A percentile compares a stretch with the other conserved stretches of the same genome.
These are phyloP conservation scores for Cistogaster globosa DNA, from an alignment of 2,888 invertebrate species.

Conservation along the genomic window DNA sequence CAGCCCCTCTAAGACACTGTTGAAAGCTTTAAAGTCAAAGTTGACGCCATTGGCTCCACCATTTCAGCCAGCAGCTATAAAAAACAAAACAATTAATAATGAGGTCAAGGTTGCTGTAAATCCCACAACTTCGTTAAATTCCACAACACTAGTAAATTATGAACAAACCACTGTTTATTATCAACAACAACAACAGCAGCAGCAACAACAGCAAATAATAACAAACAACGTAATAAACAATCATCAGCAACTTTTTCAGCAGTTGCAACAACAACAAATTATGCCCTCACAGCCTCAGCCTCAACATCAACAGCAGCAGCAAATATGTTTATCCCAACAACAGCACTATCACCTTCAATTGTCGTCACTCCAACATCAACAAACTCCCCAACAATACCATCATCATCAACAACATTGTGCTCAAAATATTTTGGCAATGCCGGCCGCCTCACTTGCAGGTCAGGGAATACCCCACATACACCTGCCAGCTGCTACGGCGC, in stretches of 20 bases:
- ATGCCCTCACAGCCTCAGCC: slow-evolving; percentile 61
- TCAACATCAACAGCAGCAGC: slow-evolving; percentile 69
- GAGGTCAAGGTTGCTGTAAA: slow-evolving; percentile 54
- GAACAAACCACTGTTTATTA: slow-evolving; percentile 78
- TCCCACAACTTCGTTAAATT: slow-evolving; percentile 38
- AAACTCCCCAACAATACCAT: slow-evolving; percentile 62
- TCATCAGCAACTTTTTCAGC: slow-evolving; percentile 65
- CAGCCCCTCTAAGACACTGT: slow-evolving; percentile 49
- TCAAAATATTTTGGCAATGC: slow-evolving; percentile 74
- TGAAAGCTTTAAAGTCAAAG: slow-evolving; percentile 79
- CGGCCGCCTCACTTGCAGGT: slow-evolving; percentile 48
- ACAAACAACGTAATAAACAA: slow-evolving; percentile 65
- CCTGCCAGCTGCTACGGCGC: slow-evolving; percentile 78
- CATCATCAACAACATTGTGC: slow-evolving; percentile 76
- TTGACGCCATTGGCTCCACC: slow-evolving; percentile 79
- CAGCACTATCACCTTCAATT: slow-evolving; percentile 60
- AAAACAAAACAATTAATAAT: slow-evolving; percentile 53
- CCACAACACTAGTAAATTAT: slow-evolving; percentile 73
- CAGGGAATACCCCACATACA: slow-evolving; percentile 73
- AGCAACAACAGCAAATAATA: slow-evolving; percentile 68
- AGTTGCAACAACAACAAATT: slow-evolving; percentile 74
- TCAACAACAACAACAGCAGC: slow-evolving; percentile 73
- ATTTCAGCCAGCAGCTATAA: slow-evolving; percentile 77
- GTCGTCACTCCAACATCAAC: slow-evolving; percentile 67
- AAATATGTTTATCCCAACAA: slow-evolving; percentile 56